Base-by-base conservation (phyloP, 2,113 vertebrate species). In the Montifringilla adamsi region DNA sequence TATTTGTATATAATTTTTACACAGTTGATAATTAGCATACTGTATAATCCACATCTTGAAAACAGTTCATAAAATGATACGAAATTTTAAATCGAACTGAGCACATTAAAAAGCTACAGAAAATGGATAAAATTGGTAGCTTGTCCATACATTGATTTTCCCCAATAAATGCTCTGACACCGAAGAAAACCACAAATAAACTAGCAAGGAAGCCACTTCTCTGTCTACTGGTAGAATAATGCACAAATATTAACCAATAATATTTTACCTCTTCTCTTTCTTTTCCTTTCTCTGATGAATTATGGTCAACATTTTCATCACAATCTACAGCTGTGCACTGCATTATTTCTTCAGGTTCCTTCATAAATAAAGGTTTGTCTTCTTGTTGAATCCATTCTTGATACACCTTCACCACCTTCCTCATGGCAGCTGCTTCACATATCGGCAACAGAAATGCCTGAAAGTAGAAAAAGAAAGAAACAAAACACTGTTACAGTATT, bases 341-440 rank as follows among this genome's bases (percentile, higher is more conserved):
- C 79, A 97, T 21, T 93, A 97, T 97, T 95, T 99, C 99, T 69
- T 99, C 99, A 59, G 98, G 98, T 87, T 99, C 99, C 92, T 99
- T 98, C 99, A 99, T 99, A 93, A 99, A 99, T 88, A 99, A 98
- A 59, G 99, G 99, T 81, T 99, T 99, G 89, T 99, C 99, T 90
- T 99, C 99, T 96, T 99, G 98, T 68, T 99, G 98, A 95, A 99
- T 99, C 99, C 99, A 99, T 96, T 99, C 99, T 95, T 99, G 99
- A 95, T 99, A 99, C 26, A 99, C 99, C 90, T 99, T 99, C 41
- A 99, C 99, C 72, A 99, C 99, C 96, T 98, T 99, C 50, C 99
- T 98, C 99, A 99, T 99, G 49, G 99, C 99, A 74, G 99, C 99
- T 69, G 99, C 99, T 97, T 99, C 99, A 82, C 99, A 99, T 98